A percentile compares a stretch with the other conserved stretches of the same genome.
Evolutionary conservation across 2,888 invertebrate species (phyloP).

Genomic region (Andrena praecox): DNA sequence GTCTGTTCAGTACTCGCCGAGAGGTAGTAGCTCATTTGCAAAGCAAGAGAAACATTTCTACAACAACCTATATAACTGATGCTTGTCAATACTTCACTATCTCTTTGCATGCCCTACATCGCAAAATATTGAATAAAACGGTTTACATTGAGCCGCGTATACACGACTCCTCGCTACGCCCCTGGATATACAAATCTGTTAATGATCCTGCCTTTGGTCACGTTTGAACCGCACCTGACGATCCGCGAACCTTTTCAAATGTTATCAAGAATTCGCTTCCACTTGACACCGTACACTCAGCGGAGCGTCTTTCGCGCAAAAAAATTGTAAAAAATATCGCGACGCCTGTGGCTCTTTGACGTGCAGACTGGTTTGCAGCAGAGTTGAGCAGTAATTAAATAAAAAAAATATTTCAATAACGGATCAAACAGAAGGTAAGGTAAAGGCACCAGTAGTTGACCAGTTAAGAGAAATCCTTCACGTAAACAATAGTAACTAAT

Average conservation of each 20-base stretch:
- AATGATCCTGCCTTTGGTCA: slow-evolving; percentile 15
- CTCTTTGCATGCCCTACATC: no score
- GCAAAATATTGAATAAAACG: not conserved
- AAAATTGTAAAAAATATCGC: not conserved
- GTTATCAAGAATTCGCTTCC: slow-evolving; percentile 7
- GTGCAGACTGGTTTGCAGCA: not conserved
- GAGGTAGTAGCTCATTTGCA: no score
- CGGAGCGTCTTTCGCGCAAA: not conserved
- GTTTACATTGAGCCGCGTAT: not conserved
- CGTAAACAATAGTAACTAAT: no score
- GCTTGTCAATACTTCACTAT: no score
- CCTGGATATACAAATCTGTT: not conserved
- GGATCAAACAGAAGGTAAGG: no score
- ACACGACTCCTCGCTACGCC: not conserved
- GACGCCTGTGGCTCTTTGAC: not conserved
- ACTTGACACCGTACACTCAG: slow-evolving; percentile 16
- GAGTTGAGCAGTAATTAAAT: no score
- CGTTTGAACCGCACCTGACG: slow-evolving; percentile 3
- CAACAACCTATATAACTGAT: no score
- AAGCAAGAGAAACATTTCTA: no score
- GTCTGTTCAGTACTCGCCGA: no score
- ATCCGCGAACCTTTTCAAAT: slow-evolving; percentile 1
- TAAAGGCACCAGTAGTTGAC: no score
- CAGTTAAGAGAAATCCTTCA: no score
- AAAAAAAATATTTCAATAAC: no score